Evolutionary conservation across 1,140 invertebrate genomes (phyloP), one percentile per base, ranked within the genome.

Genomic region (Tetranychus cinnabarinus): DNA sequence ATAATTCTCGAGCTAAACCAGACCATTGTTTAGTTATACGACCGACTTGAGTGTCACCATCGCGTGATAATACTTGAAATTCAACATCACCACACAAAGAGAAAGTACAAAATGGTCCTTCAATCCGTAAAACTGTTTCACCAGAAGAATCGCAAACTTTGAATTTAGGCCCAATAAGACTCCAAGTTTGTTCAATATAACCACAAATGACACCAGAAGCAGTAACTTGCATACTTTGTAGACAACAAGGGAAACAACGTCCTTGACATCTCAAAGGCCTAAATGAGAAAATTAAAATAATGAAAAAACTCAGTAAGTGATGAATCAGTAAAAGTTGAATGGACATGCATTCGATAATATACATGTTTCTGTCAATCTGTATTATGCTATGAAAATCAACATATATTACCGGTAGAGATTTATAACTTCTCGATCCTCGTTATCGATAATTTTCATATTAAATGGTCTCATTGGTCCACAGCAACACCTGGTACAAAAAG

Each of bases 391-490:
- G n/a, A n/a, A 23, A 23, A 23, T 23, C 23, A 23, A 23, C 23
- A 23, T 23, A 23, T 88, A 72, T 1, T 84, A 84, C 46, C 66
- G 52, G 37, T 61, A 50, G 10, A 79, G 71, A 67, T 85, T 82
- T 63, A 88, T 85, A 8, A 91, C 79, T 76, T 91, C 83, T 65
- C 81, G 82, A 60, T 77, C 78, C 65, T 74, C 79, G 66, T 80
- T 82, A 70, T 92, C 88, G 58, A 83, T 77, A 60, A 93, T 81
- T 69, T 83, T 82, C 79, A 93, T 88, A 62, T 85, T 82, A 70
- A 92, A 92, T 37, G 65, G 65, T 34, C 87, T 76, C 23, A 79
- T 68, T 0, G 81, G 77, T 2, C 87, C 88, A 68, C 83, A 82
- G 66, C 81, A 86, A 65, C 83, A 81, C 66, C 87, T 75, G 2